Conservation (phyloP, 2,888 invertebrate genomes). For the Agrochola litura region DNA sequence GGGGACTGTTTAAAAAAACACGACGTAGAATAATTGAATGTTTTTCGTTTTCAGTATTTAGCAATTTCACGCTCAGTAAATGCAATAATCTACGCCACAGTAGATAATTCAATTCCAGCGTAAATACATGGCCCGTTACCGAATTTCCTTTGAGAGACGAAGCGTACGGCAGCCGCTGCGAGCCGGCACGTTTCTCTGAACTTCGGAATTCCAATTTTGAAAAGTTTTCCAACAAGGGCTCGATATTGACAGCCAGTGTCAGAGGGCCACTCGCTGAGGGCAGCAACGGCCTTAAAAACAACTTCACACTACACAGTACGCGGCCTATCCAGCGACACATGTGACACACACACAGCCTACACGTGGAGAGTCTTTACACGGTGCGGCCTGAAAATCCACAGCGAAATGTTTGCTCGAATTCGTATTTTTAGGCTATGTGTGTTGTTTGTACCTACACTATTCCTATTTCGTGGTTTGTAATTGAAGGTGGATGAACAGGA, state of each 20-base stretch:
- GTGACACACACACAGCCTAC: conserved; percentile 38
- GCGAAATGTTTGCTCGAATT: conserved; percentile 23
- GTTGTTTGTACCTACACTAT: neutral
- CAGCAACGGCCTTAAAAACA: conserved; percentile 73
- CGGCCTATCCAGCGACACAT: conserved; percentile 47
- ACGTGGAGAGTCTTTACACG: conserved; percentile 12
- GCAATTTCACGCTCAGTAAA: conserved; percentile 86
- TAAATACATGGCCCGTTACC: conserved; percentile 87
- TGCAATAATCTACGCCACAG: conserved; percentile 86
- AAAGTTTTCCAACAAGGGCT: conserved; percentile 88
- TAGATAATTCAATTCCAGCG: conserved; percentile 87
- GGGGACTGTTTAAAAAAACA: conserved; percentile 61
- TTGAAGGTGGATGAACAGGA: conserved; percentile 3
- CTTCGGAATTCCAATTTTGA: conserved; percentile 91
- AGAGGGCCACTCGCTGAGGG: conserved; percentile 80
- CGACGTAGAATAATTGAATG: conserved; percentile 68
- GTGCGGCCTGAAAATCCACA: conserved; percentile 14
- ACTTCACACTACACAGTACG: conserved; percentile 68
- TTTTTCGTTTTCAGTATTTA: conserved; percentile 78
- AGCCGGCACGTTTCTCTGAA: conserved; percentile 87
- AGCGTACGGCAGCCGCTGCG: conserved; percentile 84
- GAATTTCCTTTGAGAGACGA: conserved; percentile 89
- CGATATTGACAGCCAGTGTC: conserved; percentile 88
- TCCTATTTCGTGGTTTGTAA: neutral
- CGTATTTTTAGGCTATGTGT: conserved; percentile 11